Evolutionary conservation across 2,113 vertebrate species (phyloP).

Genomic region (Megaptera novaeangliae): DNA sequence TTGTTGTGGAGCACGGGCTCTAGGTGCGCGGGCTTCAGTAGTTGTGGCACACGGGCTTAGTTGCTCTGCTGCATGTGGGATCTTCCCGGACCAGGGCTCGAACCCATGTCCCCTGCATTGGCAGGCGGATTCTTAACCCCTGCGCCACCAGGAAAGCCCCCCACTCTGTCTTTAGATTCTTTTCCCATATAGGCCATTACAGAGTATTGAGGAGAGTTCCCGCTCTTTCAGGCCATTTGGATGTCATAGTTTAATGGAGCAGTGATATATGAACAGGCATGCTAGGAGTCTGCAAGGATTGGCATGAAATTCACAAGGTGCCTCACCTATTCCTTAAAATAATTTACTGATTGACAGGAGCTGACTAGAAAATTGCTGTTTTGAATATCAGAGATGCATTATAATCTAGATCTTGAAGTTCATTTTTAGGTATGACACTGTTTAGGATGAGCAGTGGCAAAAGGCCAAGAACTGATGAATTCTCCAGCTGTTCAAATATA

Average conservation of each 20-base stretch:
- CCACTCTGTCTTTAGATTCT: too few species aligned
- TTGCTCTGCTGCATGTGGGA: too few species aligned
- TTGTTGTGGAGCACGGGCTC: too few species aligned
- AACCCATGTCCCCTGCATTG: too few species aligned
- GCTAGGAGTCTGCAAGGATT: background rate
- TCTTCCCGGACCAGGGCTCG: too few species aligned
- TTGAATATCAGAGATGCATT: constrained; percentile 58
- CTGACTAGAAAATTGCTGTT: constrained; percentile 73
- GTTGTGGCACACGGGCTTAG: too few species aligned
- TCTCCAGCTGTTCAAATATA: constrained; percentile 73
- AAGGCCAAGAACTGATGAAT: constrained; percentile 68
- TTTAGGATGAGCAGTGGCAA: constrained; percentile 61
- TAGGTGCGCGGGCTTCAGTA: too few species aligned
- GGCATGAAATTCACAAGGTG: constrained; percentile 40
- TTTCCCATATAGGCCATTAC: too few species aligned
- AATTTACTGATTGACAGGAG: constrained; percentile 65
- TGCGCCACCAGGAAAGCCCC: too few species aligned
- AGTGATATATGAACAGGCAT: background rate
- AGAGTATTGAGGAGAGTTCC: too few species aligned
- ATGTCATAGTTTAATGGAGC: background rate
- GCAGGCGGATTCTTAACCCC: too few species aligned
- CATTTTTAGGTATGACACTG: constrained; percentile 29
- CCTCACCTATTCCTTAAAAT: constrained; percentile 48
- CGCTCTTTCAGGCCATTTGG: background rate
- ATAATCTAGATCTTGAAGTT: constrained; percentile 50